These are phyloP conservation scores for Pseudopipra pipra DNA, from an alignment of 2,113 vertebrate species.

Conservation along the genomic window DNA sequence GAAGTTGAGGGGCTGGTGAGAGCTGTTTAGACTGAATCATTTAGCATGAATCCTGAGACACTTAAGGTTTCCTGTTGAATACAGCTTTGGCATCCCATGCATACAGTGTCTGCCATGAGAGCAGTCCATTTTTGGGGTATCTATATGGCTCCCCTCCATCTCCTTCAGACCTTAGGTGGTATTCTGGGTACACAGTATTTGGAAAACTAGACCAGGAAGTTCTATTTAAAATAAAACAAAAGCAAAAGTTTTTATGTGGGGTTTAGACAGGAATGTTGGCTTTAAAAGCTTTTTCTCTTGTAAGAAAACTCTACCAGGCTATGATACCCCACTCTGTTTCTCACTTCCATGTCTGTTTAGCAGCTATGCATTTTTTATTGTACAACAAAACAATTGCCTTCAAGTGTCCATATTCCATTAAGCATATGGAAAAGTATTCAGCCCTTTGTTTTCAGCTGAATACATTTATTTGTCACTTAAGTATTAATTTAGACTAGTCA, in stretches of 20 bases:
- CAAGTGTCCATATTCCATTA: constrained; percentile 41
- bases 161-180: background rate
- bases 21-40: background rate
- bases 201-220: background rate
- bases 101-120: background rate
- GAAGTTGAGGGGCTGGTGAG: background rate
- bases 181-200: background rate
- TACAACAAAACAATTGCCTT: constrained; percentile 32
- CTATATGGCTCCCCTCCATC: background rate
- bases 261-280: background rate
- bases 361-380: background rate
- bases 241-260: background rate
- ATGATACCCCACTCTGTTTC: background rate
- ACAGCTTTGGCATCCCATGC: background rate
- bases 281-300: background rate
- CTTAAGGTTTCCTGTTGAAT: background rate
- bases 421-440: constrained; percentile 48
- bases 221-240: background rate
- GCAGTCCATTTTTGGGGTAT: background rate
- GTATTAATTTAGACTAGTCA: constrained; percentile 49
- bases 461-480: constrained; percentile 35
- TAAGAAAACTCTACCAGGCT: background rate
- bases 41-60: background rate
- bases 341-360: background rate
- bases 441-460: constrained; percentile 37